These are phyloP conservation scores for Emys orbicularis DNA, from an alignment of 2,797 vertebrate species.

Conservation along the genomic window DNA sequence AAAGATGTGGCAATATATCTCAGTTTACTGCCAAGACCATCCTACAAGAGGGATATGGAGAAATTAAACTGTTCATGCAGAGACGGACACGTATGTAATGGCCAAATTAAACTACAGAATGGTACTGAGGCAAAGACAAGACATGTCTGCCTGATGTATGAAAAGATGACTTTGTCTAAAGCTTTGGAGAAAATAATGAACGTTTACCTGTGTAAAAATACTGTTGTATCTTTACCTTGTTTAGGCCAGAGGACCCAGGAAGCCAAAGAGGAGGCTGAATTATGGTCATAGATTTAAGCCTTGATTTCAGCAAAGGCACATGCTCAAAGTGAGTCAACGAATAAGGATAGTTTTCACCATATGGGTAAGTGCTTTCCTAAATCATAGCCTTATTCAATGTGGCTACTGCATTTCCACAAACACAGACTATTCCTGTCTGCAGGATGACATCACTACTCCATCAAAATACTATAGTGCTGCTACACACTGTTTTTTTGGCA, in stretches of 20 bases:
- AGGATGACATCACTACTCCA: not conserved
- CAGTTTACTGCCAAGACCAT: conserved; percentile 46
- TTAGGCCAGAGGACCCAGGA: conserved; percentile 53
- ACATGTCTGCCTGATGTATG: not conserved
- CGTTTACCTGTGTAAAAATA: conserved; percentile 40
- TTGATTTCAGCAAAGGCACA: not conserved
- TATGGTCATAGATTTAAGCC: conserved; percentile 50
- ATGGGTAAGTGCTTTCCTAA: not conserved
- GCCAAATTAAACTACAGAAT: conserved; percentile 63
- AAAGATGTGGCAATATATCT: conserved; percentile 13
- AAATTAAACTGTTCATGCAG: conserved; percentile 55
- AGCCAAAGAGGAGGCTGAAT: conserved; percentile 43
- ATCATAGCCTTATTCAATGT: not conserved
- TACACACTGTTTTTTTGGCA: not conserved
- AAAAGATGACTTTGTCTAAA: conserved; percentile 29
- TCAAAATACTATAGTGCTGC: not conserved
- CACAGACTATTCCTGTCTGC: not conserved
- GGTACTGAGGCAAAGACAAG: conserved; percentile 14
- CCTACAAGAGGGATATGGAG: conserved; percentile 46
- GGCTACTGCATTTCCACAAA: conserved; percentile 1
- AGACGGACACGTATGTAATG: conserved; percentile 44
- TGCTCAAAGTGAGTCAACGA: not conserved
- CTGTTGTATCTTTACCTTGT: conserved; percentile 26
- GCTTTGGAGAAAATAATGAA: conserved; percentile 47
- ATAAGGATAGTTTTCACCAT: not conserved